phyloP scores from a whole-genome alignment of 53 echinoderm and acorn worm species.

The Astropecten irregularis region DNA sequence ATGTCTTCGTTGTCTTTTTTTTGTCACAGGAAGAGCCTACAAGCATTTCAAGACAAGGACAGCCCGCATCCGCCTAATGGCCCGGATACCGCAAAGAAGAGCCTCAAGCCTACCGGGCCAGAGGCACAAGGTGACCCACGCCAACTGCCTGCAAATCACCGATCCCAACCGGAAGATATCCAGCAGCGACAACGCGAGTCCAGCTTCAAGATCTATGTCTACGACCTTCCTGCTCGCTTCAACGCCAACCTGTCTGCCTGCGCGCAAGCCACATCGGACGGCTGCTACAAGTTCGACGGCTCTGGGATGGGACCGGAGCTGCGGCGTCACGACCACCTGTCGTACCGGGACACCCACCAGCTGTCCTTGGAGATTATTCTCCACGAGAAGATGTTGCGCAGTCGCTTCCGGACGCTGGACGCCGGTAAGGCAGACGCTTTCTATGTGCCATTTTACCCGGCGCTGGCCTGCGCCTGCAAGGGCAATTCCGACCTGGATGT shows the following conservation, averaged over 20 bases:
- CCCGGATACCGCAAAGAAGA: not conserved
- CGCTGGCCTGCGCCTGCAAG: conserved; percentile 76
- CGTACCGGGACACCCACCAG: conserved; percentile 68
- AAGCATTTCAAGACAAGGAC: conserved; percentile 44
- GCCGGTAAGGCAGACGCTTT: conserved; percentile 76
- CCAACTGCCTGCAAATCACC: not conserved
- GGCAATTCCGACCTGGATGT: conserved; percentile 51
- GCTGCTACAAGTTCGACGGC: conserved; percentile 64
- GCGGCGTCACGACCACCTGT: conserved; percentile 59
- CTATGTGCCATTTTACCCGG: conserved; percentile 85
- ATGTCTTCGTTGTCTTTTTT: no score
- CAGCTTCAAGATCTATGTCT: conserved; percentile 78
- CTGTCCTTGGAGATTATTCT: conserved; percentile 71
- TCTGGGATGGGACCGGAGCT: conserved; percentile 78
- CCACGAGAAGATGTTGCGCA: conserved; percentile 71
- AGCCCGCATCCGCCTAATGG: not conserved
- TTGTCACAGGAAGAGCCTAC: conserved; percentile 56
- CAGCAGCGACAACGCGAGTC: conserved; percentile 14
- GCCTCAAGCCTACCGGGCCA: not conserved
- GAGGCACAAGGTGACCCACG: not conserved
- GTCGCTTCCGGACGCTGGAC: conserved; percentile 67
- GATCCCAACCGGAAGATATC: not conserved
- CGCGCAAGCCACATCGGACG: conserved; percentile 45
- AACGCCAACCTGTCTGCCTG: conserved; percentile 76
- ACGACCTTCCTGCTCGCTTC: conserved; percentile 83